Evolutionary conservation across 2,113 vertebrate genomes (phyloP), one percentile per base, ranked within the genome.

Genomic region (Tragelaphus scriptus): DNA sequence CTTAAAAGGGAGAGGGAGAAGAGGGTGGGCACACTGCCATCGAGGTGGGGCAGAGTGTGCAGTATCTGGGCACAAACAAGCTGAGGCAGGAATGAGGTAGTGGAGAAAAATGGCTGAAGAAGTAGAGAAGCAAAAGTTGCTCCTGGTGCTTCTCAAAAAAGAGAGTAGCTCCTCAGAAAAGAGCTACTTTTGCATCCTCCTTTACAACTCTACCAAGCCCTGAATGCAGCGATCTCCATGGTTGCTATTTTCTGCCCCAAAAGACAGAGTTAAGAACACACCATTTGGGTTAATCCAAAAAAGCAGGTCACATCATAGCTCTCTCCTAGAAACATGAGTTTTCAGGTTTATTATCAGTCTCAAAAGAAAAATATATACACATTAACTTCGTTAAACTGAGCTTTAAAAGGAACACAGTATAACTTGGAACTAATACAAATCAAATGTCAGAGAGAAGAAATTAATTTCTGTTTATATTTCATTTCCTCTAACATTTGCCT

Each of bases 401-500:
- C 36, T 85, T 93, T 85, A 87, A 88, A 94, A 93, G 77, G 36
- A 90, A 90, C 90, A 88, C 17, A 91, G 77, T 81, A 51, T 65
- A 79, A 90, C 59, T 90, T 93, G 61, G 51, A 96, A 58, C 36
- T 85, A 58, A 97, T 85, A 40, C 30, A 97, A 93, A 93, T 95
- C 79, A 95, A 97, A 97, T 14, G 47, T 96, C 90, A 97, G 94
- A 95, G 71, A 94, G 56, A 87, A 92, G 55, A 97, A 94, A 93
- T 86, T 92, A 93, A 97, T 90, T 26, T 96, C 51, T 94, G 90
- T 93, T 97, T 98, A 63, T 61, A 97, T 96, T 98, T 97, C 94
- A 98, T 97, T 96, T 97, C 91, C 32, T 84, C 79, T 98, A 97
- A 97, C 85, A 97, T 97, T 97, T 97, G 84, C 93, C 96, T 97